Conservation (phyloP, 2,888 invertebrate species). For the Chalcis sispes region DNA sequence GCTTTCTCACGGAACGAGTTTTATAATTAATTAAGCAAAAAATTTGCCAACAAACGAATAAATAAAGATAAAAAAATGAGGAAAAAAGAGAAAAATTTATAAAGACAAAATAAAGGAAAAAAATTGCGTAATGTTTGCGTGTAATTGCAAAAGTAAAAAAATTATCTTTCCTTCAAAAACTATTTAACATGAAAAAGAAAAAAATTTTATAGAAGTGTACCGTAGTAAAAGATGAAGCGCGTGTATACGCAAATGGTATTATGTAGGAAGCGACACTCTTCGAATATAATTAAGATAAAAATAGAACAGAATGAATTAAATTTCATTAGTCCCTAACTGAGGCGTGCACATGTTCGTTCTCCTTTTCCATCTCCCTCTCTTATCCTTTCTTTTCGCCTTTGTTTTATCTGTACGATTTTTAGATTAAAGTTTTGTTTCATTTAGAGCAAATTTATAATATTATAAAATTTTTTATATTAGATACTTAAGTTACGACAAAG, state of each 20-base stretch:
- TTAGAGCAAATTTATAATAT: too few species aligned
- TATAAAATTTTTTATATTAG: too few species aligned
- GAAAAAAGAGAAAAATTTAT: slow-evolving; percentile 34
- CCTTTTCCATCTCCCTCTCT: slow-evolving; percentile 2
- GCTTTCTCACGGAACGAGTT: slow-evolving; percentile 3
- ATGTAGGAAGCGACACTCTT: slow-evolving; percentile 34
- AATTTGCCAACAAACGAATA: background rate
- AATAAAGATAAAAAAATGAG: background rate
- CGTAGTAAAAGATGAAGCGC: too few species aligned
- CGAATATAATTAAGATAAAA: slow-evolving; percentile 61
- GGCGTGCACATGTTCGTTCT: slow-evolving; percentile 11
- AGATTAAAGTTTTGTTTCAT: too few species aligned
- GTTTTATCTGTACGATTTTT: background rate
- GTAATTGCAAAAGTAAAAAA: background rate
- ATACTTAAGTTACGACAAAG: too few species aligned
- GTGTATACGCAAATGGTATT: background rate
- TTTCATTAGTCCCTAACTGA: slow-evolving; percentile 57
- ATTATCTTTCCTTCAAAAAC: background rate
- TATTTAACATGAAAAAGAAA: background rate
- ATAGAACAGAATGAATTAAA: slow-evolving; percentile 62
- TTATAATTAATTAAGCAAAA: background rate
- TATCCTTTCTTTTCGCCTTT: background rate
- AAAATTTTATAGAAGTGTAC: background rate
- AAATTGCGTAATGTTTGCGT: background rate
- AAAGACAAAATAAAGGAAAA: background rate